Conservation (phyloP, 2,888 invertebrate species). For the Ecliptopera silaceata region DNA sequence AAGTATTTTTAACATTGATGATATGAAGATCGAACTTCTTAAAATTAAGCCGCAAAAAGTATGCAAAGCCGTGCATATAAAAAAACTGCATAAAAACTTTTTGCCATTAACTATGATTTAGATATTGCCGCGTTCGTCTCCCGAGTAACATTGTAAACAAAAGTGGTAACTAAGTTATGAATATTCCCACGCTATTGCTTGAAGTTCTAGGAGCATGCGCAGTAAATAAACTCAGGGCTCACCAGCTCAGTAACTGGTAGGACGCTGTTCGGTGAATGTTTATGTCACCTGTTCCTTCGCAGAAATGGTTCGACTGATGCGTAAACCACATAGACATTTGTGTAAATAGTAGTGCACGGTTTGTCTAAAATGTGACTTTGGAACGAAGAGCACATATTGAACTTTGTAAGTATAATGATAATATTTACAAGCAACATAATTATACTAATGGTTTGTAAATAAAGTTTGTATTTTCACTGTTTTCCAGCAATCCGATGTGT, state of each 20-base stretch:
- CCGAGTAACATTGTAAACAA: slow-evolving; percentile 29
- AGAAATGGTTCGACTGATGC: slow-evolving; percentile 18
- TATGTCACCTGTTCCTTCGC: slow-evolving; percentile 1
- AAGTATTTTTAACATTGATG: too few species aligned
- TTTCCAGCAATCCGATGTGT: too few species aligned
- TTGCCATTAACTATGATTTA: slow-evolving; percentile 23
- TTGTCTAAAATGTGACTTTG: slow-evolving; percentile 13
- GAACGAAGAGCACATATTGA: slow-evolving; percentile 5
- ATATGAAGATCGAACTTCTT: too few species aligned
- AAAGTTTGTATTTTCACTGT: too few species aligned
- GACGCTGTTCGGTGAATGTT: slow-evolving; percentile 17
- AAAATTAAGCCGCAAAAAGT: too few species aligned
- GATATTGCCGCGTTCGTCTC: slow-evolving; percentile 23
- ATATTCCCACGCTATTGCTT: slow-evolving; percentile 26
- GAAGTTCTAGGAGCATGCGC: slow-evolving; percentile 25
- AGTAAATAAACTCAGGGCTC: slow-evolving; percentile 7
- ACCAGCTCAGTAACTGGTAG: slow-evolving; percentile 24
- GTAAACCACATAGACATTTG: slow-evolving; percentile 12
- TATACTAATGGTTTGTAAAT: too few species aligned
- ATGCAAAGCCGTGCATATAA: background rate
- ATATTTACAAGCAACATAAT: background rate
- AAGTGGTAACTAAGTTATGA: slow-evolving; percentile 31
- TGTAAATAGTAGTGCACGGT: slow-evolving; percentile 11
- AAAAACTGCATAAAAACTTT: slow-evolving; percentile 14
- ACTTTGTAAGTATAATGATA: slow-evolving; percentile 12